These are phyloP conservation scores for Macrotrachela quadricornifera DNA, from an alignment of 1,140 invertebrate species.

Conservation along the genomic window DNA sequence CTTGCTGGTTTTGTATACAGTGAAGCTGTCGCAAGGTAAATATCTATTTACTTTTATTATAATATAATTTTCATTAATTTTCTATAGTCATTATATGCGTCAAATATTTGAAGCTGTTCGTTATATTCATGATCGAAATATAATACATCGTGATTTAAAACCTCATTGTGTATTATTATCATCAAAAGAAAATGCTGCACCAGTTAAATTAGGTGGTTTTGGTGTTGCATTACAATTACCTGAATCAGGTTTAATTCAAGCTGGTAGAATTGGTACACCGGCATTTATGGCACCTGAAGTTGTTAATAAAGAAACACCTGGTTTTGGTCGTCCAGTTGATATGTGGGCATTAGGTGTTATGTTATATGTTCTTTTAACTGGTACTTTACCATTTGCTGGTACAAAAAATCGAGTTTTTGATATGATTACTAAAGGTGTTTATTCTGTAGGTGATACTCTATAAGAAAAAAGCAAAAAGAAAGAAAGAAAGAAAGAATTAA, in stretches of 20 bases:
- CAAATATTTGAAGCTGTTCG: slow-evolving; percentile 77
- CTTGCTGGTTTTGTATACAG: slow-evolving; percentile 90
- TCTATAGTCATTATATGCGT: slow-evolving; percentile 66
- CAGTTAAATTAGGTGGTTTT: slow-evolving; percentile 94
- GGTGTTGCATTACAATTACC: slow-evolving; percentile 70
- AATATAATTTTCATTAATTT: no score
- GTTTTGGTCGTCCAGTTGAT: slow-evolving; percentile 35
- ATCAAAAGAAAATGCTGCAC: slow-evolving; percentile 84
- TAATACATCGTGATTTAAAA: slow-evolving; percentile 70
- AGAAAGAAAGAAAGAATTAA: no score
- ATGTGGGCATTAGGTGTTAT: slow-evolving; percentile 94
- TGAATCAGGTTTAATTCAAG: background rate
- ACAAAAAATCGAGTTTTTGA: slow-evolving; percentile 71
- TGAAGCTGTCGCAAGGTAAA: slow-evolving; percentile 63
- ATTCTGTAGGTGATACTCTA: slow-evolving; percentile 22
- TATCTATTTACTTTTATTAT: no score
- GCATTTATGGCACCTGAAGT: slow-evolving; percentile 97
- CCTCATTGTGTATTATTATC: slow-evolving; percentile 80
- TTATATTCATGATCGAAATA: slow-evolving; percentile 90
- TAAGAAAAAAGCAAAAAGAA: no score
- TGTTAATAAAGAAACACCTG: slow-evolving; percentile 58
- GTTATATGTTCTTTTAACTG: slow-evolving; percentile 86
- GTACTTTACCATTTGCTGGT: slow-evolving; percentile 75
- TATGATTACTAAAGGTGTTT: slow-evolving; percentile 58
- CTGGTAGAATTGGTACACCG: slow-evolving; percentile 48